A percentile compares a stretch with the other conserved stretches of the same genome.
These are phyloP conservation scores for Odocoileus hemionus DNA, from an alignment of 2,113 vertebrate species.

Conservation along the genomic window DNA sequence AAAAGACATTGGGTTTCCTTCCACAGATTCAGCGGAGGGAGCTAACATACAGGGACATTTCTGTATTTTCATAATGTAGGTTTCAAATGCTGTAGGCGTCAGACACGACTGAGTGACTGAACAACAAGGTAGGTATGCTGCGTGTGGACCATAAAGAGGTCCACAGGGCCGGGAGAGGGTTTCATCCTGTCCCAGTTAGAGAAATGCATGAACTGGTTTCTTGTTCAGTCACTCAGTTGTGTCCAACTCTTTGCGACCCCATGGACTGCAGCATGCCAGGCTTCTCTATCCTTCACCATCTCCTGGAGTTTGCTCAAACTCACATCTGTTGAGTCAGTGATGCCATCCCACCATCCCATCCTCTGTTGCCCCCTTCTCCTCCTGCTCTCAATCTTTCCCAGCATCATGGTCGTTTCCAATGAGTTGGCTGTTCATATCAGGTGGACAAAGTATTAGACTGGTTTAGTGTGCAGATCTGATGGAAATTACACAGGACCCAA, in stretches of 20 bases:
- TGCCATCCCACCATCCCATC: background rate
- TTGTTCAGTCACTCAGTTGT: background rate
- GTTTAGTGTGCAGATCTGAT: background rate
- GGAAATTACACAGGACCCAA: background rate
- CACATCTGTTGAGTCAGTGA: background rate
- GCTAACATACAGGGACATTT: background rate
- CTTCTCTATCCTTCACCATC: background rate
- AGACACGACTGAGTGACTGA: background rate
- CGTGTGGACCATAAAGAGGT: accelerated
- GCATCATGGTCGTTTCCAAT: background rate
- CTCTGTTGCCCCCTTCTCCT: background rate
- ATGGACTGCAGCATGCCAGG: background rate
- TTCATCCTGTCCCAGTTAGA: background rate
- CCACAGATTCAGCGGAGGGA: background rate
- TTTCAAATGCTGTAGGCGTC: background rate
- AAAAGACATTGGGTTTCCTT: background rate
- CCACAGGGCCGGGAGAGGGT: background rate
- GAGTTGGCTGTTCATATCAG: background rate
- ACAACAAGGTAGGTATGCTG: background rate
- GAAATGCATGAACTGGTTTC: background rate
- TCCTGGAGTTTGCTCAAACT: background rate
- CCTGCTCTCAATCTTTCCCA: background rate
- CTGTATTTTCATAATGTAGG: background rate
- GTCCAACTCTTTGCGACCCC: background rate
- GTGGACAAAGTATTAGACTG: background rate